Evolutionary conservation across 1,140 invertebrate species (phyloP).

Genomic region (Dreissena polymorpha): DNA sequence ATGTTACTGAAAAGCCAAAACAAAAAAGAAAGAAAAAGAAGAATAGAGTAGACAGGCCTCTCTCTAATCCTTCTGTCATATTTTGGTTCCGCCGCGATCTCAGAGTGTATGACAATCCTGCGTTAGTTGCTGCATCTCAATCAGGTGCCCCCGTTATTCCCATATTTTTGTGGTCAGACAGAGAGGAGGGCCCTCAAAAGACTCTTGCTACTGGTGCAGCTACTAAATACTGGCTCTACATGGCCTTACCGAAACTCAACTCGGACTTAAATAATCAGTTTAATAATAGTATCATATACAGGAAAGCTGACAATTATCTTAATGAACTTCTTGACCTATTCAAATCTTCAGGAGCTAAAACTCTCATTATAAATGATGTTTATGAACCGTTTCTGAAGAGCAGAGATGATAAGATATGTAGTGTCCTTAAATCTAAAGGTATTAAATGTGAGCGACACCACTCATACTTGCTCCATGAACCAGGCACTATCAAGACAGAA

Average conservation of each 20-base stretch:
- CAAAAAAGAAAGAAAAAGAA: slow-evolving; percentile 33
- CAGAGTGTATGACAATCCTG: slow-evolving; percentile 92
- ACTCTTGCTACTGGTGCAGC: slow-evolving; percentile 55
- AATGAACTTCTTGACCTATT: slow-evolving; percentile 38
- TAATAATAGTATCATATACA: slow-evolving; percentile 53
- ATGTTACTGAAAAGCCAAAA: slow-evolving; percentile 11
- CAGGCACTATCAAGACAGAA: slow-evolving; percentile 53
- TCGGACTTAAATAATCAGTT: slow-evolving; percentile 40
- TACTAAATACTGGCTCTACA: slow-evolving; percentile 59
- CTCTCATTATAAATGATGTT: slow-evolving; percentile 57
- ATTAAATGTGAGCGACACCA: slow-evolving; percentile 53
- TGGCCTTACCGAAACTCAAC: slow-evolving; percentile 51
- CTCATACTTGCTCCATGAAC: slow-evolving; percentile 57
- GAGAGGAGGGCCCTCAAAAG: slow-evolving; percentile 53
- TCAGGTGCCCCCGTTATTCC: slow-evolving; percentile 56
- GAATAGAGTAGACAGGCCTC: slow-evolving; percentile 7
- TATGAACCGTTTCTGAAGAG: slow-evolving; percentile 62
- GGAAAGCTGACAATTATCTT: slow-evolving; percentile 27
- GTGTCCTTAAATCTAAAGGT: slow-evolving; percentile 22
- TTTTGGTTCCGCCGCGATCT: slow-evolving; percentile 95
- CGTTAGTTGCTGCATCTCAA: slow-evolving; percentile 84
- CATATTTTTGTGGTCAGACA: slow-evolving; percentile 50
- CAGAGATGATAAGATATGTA: slow-evolving; percentile 58
- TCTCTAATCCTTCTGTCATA: slow-evolving; percentile 74
- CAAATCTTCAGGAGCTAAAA: slow-evolving; percentile 43